Percentiles rank a stretch among this genome's conserved stretches.
Conservation (phyloP, 2,113 vertebrate species). For the Sterrhoptilus dennistouni region DNA sequence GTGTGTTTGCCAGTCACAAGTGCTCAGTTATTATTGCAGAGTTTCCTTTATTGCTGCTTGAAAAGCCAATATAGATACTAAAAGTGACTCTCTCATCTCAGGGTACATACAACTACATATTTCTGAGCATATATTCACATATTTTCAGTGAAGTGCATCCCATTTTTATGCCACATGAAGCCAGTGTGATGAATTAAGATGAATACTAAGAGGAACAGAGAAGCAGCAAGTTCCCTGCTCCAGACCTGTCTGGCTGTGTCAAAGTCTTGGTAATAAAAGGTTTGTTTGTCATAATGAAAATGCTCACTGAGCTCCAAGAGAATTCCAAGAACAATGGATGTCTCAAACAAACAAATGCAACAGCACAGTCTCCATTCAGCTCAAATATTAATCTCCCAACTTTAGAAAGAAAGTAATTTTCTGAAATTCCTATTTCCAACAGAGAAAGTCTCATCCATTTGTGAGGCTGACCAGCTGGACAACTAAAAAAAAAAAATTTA, state of each 20-base stretch:
- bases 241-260: neutral
- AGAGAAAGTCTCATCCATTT: neutral
- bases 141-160: constrained; percentile 40
- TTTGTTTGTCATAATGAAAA: neutral
- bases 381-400: neutral
- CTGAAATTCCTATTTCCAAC: neutral
- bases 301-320: neutral
- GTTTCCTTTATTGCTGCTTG: constrained; percentile 53
- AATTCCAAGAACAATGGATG: neutral
- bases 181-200: constrained; percentile 48
- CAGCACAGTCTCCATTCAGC: neutral
- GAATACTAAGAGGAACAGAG: neutral
- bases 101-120: neutral
- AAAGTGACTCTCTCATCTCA: constrained; percentile 40
- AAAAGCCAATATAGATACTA: constrained; percentile 30
- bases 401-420: neutral
- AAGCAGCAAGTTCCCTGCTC: neutral
- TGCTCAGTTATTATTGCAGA: constrained; percentile 44
- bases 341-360: neutral
- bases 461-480: neutral
- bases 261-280: neutral
- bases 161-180: constrained; percentile 19
- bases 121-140: constrained; percentile 1
- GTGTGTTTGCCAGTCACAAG: constrained; percentile 49
- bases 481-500: neutral